These are phyloP conservation scores for Cossypha polioptera DNA, from an alignment of 2,797 vertebrate species.

Conservation along the genomic window DNA sequence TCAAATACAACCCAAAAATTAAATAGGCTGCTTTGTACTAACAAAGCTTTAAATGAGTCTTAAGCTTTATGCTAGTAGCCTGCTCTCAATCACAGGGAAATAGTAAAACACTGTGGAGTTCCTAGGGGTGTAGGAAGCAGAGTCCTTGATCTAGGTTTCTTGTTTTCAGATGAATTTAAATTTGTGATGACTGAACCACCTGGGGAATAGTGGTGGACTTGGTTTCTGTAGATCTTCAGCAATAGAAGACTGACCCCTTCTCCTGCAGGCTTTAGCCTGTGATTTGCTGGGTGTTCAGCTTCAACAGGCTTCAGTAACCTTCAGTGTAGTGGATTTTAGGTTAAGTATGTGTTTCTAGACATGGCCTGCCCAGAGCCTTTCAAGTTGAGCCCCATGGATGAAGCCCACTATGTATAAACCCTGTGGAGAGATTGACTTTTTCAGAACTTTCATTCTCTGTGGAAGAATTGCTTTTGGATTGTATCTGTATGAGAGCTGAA, in stretches of 20 bases:
- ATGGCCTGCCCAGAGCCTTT: neutral
- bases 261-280: neutral
- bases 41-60: neutral
- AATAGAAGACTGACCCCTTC: neutral
- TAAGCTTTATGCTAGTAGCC: neutral
- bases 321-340: neutral
- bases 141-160: neutral
- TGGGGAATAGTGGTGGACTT: neutral
- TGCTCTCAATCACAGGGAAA: neutral
- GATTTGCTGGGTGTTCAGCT: neutral
- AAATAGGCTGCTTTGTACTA: neutral
- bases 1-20: neutral
- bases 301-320: accelerated
- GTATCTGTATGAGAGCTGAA: neutral
- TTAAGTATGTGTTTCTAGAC: neutral
- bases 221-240: neutral
- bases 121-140: neutral
- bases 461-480: neutral
- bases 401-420: neutral
- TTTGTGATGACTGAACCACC: neutral
- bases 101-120: neutral
- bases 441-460: neutral
- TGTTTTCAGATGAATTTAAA: neutral
- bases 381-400: neutral
- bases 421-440: neutral